A percentile compares a stretch with the other conserved stretches of the same genome.
These are phyloP conservation scores for Empis livida DNA, from an alignment of 2,888 invertebrate species.

Conservation along the genomic window DNA sequence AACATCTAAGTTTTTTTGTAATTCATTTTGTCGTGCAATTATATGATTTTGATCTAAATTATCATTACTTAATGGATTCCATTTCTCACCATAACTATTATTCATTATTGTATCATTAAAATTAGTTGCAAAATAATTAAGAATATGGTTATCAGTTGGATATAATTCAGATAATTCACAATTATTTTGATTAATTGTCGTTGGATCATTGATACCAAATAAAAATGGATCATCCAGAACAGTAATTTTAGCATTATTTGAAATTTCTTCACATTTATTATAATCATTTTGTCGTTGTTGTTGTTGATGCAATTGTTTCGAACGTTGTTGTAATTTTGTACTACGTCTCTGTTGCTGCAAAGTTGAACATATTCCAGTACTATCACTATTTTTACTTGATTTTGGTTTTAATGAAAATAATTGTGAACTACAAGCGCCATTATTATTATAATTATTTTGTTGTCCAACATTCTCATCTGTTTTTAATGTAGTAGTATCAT, in stretches of 20 bases:
- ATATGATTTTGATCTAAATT: neutral
- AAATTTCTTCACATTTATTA: constrained; percentile 24
- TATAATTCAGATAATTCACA: neutral
- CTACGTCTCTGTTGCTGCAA: constrained; percentile 6
- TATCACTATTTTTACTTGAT: neutral
- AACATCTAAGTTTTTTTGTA: too few species aligned
- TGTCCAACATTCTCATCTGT: constrained; percentile 11
- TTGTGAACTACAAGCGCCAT: constrained; percentile 12
- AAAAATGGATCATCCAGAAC: constrained; percentile 36
- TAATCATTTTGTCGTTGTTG: constrained; percentile 6
- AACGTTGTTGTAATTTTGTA: neutral
- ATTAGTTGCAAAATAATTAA: neutral
- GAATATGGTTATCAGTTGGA: constrained; percentile 2
- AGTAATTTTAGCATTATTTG: constrained; percentile 27
- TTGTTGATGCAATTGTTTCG: neutral
- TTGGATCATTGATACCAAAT: constrained; percentile 25
- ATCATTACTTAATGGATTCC: neutral
- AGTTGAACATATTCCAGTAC: constrained; percentile 11
- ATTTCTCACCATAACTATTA: too few species aligned
- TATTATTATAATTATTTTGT: constrained; percentile 9
- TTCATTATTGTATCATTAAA: neutral
- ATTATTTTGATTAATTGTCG: neutral
- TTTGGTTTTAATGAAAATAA: constrained; percentile 10
- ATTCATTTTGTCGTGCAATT: neutral
- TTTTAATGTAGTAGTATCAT: constrained; percentile 15